phyloP scores from a whole-genome alignment of 2,113 vertebrate species.

The Hemicordylus capensis region DNA sequence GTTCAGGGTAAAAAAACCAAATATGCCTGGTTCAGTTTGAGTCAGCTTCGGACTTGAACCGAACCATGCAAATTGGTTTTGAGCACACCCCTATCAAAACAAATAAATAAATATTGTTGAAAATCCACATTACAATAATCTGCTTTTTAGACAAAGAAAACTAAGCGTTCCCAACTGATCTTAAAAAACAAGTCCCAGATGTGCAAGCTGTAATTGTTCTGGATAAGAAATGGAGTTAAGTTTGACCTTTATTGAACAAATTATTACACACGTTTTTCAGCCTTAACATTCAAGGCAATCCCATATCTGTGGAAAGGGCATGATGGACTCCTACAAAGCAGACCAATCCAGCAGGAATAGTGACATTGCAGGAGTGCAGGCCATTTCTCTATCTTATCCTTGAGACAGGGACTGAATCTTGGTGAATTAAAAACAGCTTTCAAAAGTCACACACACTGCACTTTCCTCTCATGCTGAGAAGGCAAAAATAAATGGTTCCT shows the following conservation, averaged over 20 bases:
- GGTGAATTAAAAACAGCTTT: constrained; percentile 22
- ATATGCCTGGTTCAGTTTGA: no score
- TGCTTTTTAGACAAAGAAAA: not conserved
- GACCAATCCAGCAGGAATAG: not conserved
- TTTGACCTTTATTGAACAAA: constrained; percentile 5
- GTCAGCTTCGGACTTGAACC: no score
- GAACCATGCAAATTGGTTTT: no score
- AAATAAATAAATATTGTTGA: not conserved
- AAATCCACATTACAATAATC: not conserved
- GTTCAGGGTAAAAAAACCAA: no score
- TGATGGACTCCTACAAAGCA: not conserved
- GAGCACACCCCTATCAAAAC: no score
- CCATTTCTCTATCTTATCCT: not conserved
- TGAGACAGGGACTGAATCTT: not conserved
- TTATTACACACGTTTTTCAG: not conserved
- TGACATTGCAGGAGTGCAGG: not conserved
- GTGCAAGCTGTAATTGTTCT: constrained; percentile 1
- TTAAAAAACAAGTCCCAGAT: not conserved
- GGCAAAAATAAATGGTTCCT: constrained; percentile 15
- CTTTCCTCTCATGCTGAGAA: not conserved
- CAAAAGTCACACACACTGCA: constrained; percentile 4
- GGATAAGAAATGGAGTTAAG: not conserved
- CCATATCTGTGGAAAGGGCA: not conserved
- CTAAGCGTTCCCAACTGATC: not conserved
- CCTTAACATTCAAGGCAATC: constrained; percentile 1